Evolutionary conservation across 2,113 vertebrate species (phyloP).

Genomic region (Engraulis encrasicolus): DNA sequence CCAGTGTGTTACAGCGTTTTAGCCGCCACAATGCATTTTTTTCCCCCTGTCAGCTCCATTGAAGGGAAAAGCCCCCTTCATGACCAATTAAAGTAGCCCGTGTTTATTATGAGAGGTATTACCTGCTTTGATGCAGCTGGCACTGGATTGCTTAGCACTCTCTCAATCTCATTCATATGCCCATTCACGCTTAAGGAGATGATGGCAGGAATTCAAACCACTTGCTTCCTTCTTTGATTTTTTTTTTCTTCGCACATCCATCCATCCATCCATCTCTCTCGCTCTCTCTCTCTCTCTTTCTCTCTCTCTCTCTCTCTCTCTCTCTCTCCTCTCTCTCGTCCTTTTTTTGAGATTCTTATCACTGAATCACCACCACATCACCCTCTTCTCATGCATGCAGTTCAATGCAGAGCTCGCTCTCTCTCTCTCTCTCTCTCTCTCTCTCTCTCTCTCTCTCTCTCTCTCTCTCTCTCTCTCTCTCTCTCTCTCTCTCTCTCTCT

Average conservation of each 20-base stretch:
- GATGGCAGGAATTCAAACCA: conserved; percentile 83
- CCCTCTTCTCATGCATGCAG: not conserved
- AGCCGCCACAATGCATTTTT: not conserved
- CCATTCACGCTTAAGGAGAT: conserved; percentile 56
- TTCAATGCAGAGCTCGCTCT: not conserved
- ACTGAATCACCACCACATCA: conserved; percentile 9
- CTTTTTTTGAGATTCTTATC: not conserved
- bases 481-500: not conserved
- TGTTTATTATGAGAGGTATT: conserved; percentile 5
- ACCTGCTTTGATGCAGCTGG: conserved; percentile 14
- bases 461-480: not conserved
- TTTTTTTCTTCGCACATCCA: too few species aligned
- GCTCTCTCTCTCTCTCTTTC: too few species aligned
- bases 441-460: not conserved
- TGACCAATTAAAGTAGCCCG: not conserved
- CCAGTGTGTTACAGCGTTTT: conserved; percentile 1
- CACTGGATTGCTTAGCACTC: not conserved
- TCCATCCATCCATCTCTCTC: too few species aligned
- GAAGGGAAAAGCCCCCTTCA: conserved; percentile 12
- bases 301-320: too few species aligned
- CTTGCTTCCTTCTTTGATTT: conserved; percentile 66
- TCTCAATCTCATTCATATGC: conserved; percentile 7
- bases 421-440: not conserved
- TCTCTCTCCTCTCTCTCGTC: too few species aligned
- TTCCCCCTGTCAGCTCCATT: conserved; percentile 4